Evolutionary conservation across 92 coral and sea anemone species (phyloP), one percentile per base, ranked within the genome.

Genomic region (Galaxea fascicularis): DNA sequence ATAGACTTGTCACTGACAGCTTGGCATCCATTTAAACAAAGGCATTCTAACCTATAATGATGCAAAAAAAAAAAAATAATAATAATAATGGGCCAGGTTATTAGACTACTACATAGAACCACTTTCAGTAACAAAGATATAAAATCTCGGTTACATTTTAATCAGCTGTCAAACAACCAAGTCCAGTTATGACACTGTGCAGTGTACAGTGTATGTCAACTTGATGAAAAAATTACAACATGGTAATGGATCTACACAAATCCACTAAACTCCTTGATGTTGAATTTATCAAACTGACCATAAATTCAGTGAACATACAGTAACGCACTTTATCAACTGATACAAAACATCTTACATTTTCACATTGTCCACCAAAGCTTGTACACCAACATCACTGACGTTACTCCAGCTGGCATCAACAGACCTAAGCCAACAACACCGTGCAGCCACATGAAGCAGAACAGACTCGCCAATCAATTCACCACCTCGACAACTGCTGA

Each of bases 401-500:
- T 97, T 97, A 63, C 95, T 94, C 99, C 99, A 97, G 91, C 99
- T 97, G 7, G 95, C 98, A 77, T 97, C 99, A 31, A 97, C 97
- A 70, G 97, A 93, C 22, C 80, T 91, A 28, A 97, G 86, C 77
- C 85, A 87, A 20, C 78, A 52, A 70, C 99, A 97, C 29, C 99
- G 92, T 29, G 95, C 95, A 1, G 98, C 95, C 14, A 97, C 94
- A 54, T 97, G 99, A 57, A 97, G 85, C n/a, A 97, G 90, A 30
- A 96, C 81, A 14, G 99, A 96, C 85, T 96, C 99, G 0, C 99
- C 99, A 66, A 96, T 96, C 71, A 96, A 86, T 74, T 96, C 97
- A 25, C 99, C 94, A 24, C 98, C 96, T 66, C 91, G 87, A 74
- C 99, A 94, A 22, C 98, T 93, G 93, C 95, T 96, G 68, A 96